Base-by-base conservation (phyloP, 2,888 invertebrate species). In the Agrotis segetum region DNA sequence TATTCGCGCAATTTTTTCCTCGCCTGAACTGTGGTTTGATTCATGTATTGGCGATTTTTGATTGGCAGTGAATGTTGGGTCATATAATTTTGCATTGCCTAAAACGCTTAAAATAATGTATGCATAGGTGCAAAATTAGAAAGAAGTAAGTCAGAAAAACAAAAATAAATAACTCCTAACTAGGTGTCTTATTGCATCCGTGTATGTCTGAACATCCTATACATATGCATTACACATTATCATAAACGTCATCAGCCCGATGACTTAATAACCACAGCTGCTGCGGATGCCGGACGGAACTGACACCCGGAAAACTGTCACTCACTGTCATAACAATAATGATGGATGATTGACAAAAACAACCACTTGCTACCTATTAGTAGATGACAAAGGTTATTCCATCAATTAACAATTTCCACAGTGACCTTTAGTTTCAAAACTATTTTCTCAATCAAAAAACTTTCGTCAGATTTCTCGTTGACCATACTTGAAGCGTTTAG, bases 391-490 rank as follows among this genome's bases (percentile, higher is more conserved):
- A 83, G 77, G 81, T 81, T 70, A 77, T 11, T 11, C 40, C 72
- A 63, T 53, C 73, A 74, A 76, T 84, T 71, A 76, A 16, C 59
- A 71, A 76, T 71, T 67, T 74, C 59, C 55, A 78, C 65, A 67
- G 29, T 60, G 67, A 64, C 62, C 52, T 65, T 40, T 58, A n/a
- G 17, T 6, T 3, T 6, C 56, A 60, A 60, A 67, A 71, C 44
- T 47, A 73, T 68, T 70, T 64, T 64, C 71, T 56, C 59, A 11
- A 34, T 24, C 14, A 53, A 49, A 67, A 70, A 67, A 74, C 73
- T 79, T 79, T 77, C 81, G 55, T 61, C 44, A 69, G 63, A 67
- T 83, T 78, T 78, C 67, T 60, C 44, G 67, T 73, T 62, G 49
- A 67, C 71, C 56, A 67, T 70, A 75, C 68, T 78, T 44, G 66